Evolutionary conservation across 2,888 invertebrate genomes (phyloP).

Genomic region (Blomia tropicalis): DNA sequence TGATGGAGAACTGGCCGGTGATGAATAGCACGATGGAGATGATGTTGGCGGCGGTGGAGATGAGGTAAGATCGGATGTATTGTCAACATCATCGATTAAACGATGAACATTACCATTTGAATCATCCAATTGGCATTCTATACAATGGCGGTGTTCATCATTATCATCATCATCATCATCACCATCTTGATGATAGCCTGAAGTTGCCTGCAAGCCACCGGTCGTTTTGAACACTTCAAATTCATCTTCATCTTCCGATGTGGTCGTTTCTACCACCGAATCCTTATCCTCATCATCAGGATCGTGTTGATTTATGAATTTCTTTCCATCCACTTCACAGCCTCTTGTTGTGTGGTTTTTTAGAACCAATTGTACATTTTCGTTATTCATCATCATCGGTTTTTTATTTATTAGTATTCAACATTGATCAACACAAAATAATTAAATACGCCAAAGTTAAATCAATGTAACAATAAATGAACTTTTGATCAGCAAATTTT

Average conservation of each 20-base stretch:
- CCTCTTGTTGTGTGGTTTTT: too few relatives aligned
- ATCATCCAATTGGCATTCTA: neutral
- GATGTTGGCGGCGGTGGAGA: neutral
- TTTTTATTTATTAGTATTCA: too few relatives aligned
- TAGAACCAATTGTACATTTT: too few relatives aligned
- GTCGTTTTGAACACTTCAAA: neutral
- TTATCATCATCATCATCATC: neutral
- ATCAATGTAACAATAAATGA: too few relatives aligned
- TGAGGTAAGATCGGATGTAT: constrained; percentile 4
- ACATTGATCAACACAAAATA: too few relatives aligned
- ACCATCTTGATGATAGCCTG: neutral
- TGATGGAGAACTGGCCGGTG: neutral
- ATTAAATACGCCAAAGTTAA: too few relatives aligned
- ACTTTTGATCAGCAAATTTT: too few relatives aligned
- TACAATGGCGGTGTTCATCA: neutral
- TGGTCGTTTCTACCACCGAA: neutral
- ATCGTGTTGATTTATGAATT: too few relatives aligned
- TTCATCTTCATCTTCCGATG: neutral
- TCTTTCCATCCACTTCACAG: too few relatives aligned
- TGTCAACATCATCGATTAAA: neutral
- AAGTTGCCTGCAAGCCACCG: neutral
- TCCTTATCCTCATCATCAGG: neutral
- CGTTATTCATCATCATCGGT: too few relatives aligned
- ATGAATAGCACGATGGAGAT: neutral
- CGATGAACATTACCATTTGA: too few relatives aligned